Evolutionary conservation across 2,888 invertebrate species (phyloP).

Genomic region (Polymixis lichenea): DNA sequence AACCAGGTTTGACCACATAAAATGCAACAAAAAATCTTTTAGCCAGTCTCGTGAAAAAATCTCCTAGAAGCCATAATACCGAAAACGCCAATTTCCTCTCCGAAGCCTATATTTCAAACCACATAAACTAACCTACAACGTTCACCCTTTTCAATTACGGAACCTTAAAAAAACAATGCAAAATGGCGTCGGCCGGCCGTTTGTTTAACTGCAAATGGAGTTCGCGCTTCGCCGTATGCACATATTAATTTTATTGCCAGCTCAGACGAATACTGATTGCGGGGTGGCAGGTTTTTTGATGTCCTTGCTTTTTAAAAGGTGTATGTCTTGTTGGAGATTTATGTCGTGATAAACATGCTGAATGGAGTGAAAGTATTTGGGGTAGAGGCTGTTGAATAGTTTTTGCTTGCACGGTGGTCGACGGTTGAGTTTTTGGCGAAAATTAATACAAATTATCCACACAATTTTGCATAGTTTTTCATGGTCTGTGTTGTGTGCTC

Average conservation of each 20-base stretch:
- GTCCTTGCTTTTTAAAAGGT: slow-evolving; percentile 64
- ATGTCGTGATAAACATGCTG: slow-evolving; percentile 58
- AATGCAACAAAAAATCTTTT: background rate
- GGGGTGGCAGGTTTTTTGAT: slow-evolving; percentile 66
- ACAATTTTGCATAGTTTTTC: background rate
- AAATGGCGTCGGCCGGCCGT: slow-evolving; percentile 76
- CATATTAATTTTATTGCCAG: slow-evolving; percentile 79
- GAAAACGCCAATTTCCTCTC: slow-evolving; percentile 49
- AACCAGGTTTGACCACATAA: background rate
- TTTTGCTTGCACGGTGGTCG: slow-evolving; percentile 26
- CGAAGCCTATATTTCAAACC: slow-evolving; percentile 51
- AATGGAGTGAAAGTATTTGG: slow-evolving; percentile 55
- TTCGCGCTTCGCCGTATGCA: slow-evolving; percentile 78
- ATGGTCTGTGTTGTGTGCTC: background rate
- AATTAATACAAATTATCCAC: background rate
- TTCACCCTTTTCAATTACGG: slow-evolving; percentile 65
- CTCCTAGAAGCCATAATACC: slow-evolving; percentile 6
- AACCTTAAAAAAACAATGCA: slow-evolving; percentile 77
- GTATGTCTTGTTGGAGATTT: slow-evolving; percentile 61
- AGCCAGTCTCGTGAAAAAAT: background rate
- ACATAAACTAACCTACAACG: slow-evolving; percentile 58
- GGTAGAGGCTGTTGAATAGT: slow-evolving; percentile 22
- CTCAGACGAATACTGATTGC: slow-evolving; percentile 68
- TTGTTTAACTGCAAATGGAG: slow-evolving; percentile 79
- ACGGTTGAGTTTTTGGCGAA: background rate